Evolutionary conservation across 2,797 vertebrate genomes (phyloP).

Genomic region (Cercopithecus neglectus): DNA sequence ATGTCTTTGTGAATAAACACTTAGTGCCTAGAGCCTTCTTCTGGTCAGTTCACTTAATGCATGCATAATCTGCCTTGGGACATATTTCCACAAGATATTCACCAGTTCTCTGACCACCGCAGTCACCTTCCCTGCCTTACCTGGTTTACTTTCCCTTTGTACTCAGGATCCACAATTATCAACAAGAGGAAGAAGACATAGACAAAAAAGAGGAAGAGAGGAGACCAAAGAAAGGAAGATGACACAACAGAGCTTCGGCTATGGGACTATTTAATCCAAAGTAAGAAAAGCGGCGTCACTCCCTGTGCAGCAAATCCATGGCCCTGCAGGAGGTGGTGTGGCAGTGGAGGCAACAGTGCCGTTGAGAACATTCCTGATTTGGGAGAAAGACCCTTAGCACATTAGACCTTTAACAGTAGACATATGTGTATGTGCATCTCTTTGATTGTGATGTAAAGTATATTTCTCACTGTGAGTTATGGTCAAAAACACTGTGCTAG

Average conservation of each 20-base stretch:
- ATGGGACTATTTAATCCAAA: slow-evolving; percentile 66
- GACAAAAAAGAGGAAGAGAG: not conserved
- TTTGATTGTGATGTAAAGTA: not conserved
- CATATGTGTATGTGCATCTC: not conserved
- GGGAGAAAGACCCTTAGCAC: not conserved
- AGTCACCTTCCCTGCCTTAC: not conserved
- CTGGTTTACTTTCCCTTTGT: slow-evolving; percentile 29
- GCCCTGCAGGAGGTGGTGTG: not conserved
- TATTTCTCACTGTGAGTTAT: not conserved
- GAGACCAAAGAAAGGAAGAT: not conserved
- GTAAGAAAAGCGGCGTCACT: slow-evolving; percentile 48
- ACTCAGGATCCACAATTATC: slow-evolving; percentile 17
- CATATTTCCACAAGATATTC: rapidly evolving
- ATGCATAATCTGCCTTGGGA: rapidly evolving
- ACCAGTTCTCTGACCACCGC: rapidly evolving
- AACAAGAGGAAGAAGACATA: slow-evolving; percentile 26
- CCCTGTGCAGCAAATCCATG: rapidly evolving
- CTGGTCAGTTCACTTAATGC: no score
- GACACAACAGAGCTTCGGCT: not conserved
- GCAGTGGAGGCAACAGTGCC: not conserved
- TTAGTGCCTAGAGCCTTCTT: not conserved
- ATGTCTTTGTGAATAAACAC: rapidly evolving
- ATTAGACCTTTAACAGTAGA: not conserved
- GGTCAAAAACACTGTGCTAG: not conserved
- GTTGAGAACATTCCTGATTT: not conserved